Evolutionary conservation across 2,888 invertebrate genomes (phyloP).

Genomic region (Ceratothoa steindachneri): DNA sequence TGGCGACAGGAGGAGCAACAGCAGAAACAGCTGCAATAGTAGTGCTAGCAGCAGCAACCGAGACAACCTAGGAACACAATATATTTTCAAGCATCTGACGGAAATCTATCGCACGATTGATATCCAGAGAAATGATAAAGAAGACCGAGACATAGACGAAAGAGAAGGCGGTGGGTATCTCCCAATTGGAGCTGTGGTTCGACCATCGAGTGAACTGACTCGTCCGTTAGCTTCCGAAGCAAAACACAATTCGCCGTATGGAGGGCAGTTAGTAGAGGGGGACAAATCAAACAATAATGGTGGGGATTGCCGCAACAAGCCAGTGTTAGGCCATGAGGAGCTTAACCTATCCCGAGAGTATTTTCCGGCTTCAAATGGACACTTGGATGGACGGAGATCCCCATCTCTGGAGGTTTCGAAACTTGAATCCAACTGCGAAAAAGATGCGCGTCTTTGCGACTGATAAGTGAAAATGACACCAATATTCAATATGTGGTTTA

Average conservation of each 20-base stretch:
- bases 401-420: neutral
- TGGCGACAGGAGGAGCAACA: constrained; percentile 29
- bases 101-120: constrained; percentile 43
- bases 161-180: neutral
- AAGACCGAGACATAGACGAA: neutral
- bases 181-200: neutral
- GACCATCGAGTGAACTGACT: neutral
- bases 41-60: constrained; percentile 33
- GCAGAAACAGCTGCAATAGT: constrained; percentile 34
- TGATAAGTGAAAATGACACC: neutral
- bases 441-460: neutral
- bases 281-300: neutral
- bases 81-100: constrained; percentile 45
- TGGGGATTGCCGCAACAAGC: neutral
- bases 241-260: neutral
- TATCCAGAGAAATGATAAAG: constrained; percentile 29
- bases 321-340: neutral
- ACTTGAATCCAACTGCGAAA: neutral
- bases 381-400: neutral
- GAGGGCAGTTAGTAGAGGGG: neutral
- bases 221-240: neutral
- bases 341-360: neutral
- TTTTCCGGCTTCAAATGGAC: neutral
- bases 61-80: constrained; percentile 42
- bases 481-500: neutral